Conservation (phyloP, 2,797 vertebrate species). For the Sebastiscus albofasciatus region DNA sequence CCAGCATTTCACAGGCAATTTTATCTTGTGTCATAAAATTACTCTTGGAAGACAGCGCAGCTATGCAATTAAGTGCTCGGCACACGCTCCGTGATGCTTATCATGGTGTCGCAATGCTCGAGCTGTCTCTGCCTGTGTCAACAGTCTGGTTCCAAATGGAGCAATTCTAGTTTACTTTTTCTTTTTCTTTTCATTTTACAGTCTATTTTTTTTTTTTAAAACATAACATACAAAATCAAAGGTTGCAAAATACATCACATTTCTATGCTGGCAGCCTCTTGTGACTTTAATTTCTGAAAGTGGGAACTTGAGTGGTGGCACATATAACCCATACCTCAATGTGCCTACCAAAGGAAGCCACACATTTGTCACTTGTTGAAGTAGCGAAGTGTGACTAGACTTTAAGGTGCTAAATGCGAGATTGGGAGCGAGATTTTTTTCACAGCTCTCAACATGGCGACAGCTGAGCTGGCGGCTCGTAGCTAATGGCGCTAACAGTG, state of each 20-base stretch:
- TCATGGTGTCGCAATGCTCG: constrained; percentile 19
- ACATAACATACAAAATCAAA: neutral
- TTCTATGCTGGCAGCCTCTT: neutral
- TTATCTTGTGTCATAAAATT: constrained; percentile 44
- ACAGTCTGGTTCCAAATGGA: constrained; percentile 20
- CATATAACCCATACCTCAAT: neutral
- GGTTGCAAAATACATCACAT: neutral
- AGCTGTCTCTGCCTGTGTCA: constrained; percentile 13
- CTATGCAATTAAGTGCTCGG: constrained; percentile 13
- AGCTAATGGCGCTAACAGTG: no score
- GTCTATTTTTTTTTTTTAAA: neutral
- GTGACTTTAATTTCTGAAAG: neutral
- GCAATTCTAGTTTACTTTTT: neutral
- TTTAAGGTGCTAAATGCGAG: neutral
- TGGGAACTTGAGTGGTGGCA: neutral
- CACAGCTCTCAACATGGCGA: no score
- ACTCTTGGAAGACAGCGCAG: constrained; percentile 33
- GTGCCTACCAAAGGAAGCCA: neutral
- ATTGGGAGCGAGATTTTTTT: no score
- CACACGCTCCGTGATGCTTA: constrained; percentile 13
- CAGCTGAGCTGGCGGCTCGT: no score
- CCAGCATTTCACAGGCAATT: constrained; percentile 28
- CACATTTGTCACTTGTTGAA: neutral
- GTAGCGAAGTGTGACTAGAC: neutral
- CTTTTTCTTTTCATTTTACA: neutral